Conservation (phyloP, 1,140 invertebrate species). For the Hylaeus volcanicus region DNA sequence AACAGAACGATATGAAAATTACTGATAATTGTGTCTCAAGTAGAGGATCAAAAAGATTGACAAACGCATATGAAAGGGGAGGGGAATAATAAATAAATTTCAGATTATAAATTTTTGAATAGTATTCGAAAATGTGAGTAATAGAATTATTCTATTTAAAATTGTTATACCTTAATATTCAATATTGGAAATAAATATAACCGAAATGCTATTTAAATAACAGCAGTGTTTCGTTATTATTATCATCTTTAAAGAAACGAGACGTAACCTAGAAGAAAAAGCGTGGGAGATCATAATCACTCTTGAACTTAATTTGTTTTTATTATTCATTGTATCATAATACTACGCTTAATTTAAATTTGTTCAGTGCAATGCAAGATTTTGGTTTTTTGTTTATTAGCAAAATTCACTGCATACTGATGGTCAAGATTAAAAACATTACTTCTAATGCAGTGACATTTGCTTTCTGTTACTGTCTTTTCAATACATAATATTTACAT, state of each 20-base stretch:
- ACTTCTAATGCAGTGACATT: constrained; percentile 15
- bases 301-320: constrained; percentile 1
- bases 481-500: constrained; percentile 42
- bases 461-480: background rate
- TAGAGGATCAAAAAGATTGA: no score
- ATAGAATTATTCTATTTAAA: no score
- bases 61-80: no score
- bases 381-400: constrained; percentile 1
- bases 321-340: constrained; percentile 35
- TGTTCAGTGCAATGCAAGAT: constrained; percentile 9
- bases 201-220: no score
- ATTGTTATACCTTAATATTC: no score
- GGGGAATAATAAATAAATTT: no score
- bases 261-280: background rate
- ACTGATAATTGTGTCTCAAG: no score
- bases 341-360: constrained; percentile 22
- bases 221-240: background rate
- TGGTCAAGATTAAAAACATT: constrained; percentile 3
- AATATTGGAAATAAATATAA: no score
- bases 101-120: no score
- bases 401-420: background rate
- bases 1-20: no score
- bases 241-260: background rate
- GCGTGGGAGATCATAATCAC: no score
- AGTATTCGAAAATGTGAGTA: no score